Evolutionary conservation across 2,888 invertebrate genomes (phyloP), one percentile per base, ranked within the genome.

Genomic region (Ornithoptera priamus): DNA sequence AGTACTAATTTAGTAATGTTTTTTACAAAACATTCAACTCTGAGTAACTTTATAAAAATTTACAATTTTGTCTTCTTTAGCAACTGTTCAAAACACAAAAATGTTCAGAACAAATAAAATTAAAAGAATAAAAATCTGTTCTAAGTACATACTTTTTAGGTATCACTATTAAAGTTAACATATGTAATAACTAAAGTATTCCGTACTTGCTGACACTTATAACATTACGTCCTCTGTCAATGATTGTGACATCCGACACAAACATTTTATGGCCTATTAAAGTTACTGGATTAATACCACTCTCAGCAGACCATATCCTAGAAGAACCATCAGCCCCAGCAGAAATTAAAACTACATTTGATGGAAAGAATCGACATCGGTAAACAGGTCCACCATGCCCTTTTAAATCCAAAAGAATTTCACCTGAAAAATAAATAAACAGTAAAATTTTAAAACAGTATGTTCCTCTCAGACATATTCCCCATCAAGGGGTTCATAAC

Each of bases 321-420:
- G 95, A 85, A 58, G 93, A 93, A 77, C 95, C 94, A 86, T 96
- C 96, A 53, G 95, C 94, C 15, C 96, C 96, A 36, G 94, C 95
- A 60, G 94, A 94, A 65, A 96, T 81, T 0, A 95, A 85, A 2
- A 96, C 95, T 68, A 94, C 81, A 1, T 95, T 96, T 20, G 96
- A 96, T 42, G 96, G 96, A 77, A 96, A 96, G 80, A 95, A 95
- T 68, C 90, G 87, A 80, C 95, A 94, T 71, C 92, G 93, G 84
- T 95, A 95, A 7, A 95, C 93, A 72, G 96, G 95, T 63, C 95
- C 95, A 39, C 93, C 88, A 85, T 96, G 96, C 0, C 96, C 96
- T 75, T 93, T 88, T 66, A 96, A 80, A 70, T 88, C 87, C 65
- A 93, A 79, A 73, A 89, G 76, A 12, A 86, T 75, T 75, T 92